Conservation (phyloP, 1,140 invertebrate genomes). For the Drosophila athabasca region DNA sequence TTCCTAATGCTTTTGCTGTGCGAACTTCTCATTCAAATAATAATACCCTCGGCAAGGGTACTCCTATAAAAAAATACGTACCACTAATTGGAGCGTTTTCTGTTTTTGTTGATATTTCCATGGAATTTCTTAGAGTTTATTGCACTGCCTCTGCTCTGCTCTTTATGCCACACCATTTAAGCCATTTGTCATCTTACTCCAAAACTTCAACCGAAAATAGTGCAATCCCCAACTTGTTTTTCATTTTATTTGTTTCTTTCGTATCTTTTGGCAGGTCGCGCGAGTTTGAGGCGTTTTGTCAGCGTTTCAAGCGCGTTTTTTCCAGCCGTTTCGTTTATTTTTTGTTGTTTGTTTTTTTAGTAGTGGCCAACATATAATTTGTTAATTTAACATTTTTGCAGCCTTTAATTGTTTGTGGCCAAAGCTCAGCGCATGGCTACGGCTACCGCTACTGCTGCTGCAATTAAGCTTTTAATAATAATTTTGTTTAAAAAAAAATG, state of each 20-base stretch:
- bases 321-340: slow-evolving; percentile 44
- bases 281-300: slow-evolving; percentile 58
- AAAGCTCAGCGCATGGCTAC: slow-evolving; percentile 52
- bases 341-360: slow-evolving; percentile 30
- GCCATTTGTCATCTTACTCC: slow-evolving; percentile 44
- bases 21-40: too few species aligned
- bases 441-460: slow-evolving; percentile 27
- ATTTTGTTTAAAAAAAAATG: slow-evolving; percentile 67
- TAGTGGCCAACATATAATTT: slow-evolving; percentile 53
- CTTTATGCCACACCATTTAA: slow-evolving; percentile 26
- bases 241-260: slow-evolving; percentile 3
- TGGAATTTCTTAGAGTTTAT: slow-evolving; percentile 74
- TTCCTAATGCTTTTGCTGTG: too few species aligned
- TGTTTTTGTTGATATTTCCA: slow-evolving; percentile 63
- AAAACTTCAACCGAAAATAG: slow-evolving; percentile 33
- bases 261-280: slow-evolving; percentile 41
- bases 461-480: slow-evolving; percentile 75
- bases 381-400: slow-evolving; percentile 62
- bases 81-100: slow-evolving; percentile 58
- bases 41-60: slow-evolving; percentile 18
- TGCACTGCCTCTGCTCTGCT: slow-evolving; percentile 44
- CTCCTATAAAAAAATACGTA: slow-evolving; percentile 10
- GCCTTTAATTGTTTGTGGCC: slow-evolving; percentile 69
- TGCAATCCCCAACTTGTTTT: slow-evolving; percentile 55
- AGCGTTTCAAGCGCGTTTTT: slow-evolving; percentile 24